Base-by-base conservation (phyloP, 92 coral and sea anemone genomes). In the Phenganax stokvisi region DNA sequence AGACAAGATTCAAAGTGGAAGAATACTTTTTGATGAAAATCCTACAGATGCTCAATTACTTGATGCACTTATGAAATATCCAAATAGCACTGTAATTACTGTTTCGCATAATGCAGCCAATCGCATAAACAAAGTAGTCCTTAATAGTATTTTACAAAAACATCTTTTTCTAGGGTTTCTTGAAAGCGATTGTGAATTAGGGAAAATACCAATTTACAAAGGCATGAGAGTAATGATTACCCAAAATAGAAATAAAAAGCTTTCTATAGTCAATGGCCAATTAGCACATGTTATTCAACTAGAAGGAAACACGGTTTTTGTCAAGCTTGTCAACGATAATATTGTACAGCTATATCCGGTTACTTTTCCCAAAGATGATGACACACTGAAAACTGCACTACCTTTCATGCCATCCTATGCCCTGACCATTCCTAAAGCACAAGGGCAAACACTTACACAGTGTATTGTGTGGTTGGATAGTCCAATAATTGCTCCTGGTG, bases 391-490 rank as follows among this genome's bases (percentile, higher is more conserved):
- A 57, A 81, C 77, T 0, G 85, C 56, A 0, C 12, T 6, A 3
- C 80, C 85, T 0, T 72, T 81, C 8, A 81, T 71, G 78, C 77
- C 84, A 28, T 55, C 73, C 8, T 81, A 81, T 71, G 70, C 54
- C 12, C 29, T 81, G 3, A 81, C 85, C 0, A 81, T 81, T 13
- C 76, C 65, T 0, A 81, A 81, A 59, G 85, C 85, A 30, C 85
- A 81, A 72, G 85, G 85, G 6, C 85, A 81, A 71, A 81, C 80
- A 7, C 67, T 81, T 1, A 1, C 0, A 1, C 53, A 69, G 0
- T 69, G 76, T 44, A 72, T 81, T 16, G 77, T 71, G 5, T 81
- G 85, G 85, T 57, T 81, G 5, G 85, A 81, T 30, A 81, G 74
- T 51, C 77, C 67, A 7, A n/a, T 17, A 9, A 20, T 81, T 16